Evolutionary conservation across 2,113 vertebrate species (phyloP), one percentile per base, ranked within the genome.

Genomic region (Corapipo altera): DNA sequence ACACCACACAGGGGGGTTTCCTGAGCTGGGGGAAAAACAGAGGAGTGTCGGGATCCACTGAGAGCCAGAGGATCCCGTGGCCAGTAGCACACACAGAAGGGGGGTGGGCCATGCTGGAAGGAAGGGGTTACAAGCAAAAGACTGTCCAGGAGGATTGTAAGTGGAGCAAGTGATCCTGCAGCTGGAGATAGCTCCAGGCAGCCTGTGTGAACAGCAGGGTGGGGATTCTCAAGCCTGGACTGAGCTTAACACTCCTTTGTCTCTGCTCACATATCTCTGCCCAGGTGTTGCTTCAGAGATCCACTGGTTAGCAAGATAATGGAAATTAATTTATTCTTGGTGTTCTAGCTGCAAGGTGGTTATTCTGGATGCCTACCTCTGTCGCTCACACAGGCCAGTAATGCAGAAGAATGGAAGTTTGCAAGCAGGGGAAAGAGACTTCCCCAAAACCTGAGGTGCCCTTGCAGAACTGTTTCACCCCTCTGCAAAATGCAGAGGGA

Each of bases 241-340:
- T 10, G 11, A 27, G 15, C 35, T 14, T 18, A 35, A 0, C 6
- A 16, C 49, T 26, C 35, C 16, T 43, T 48, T 35, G 14, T 43
- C 66, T 43, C 58, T 58, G 15, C 35, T 15, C 67, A 27, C 21
- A 30, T 3, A 30, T n/a, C 74, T 39, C 48, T 64, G 57, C 41
- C 20, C 48, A 9, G 15, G 9, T 2, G 4, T 4, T 27, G 51
- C 51, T 27, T 22, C 0, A 2, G 57, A 24, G 33, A n/a, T 30
- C n/a, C 46, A 17, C 58, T 37, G 27, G 32, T 16, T 19, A 8
- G 9, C 1, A 52, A 73, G 22, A 15, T 3, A 33, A 23, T 13
- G n/a, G 8, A 78, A n/a, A 39, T 24, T 39, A 62, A 8, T 55
- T 33, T 55, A 55, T 33, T 55, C 54, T 55, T 33, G 32, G 18